These are phyloP conservation scores for Channa maculata DNA, from an alignment of 2,113 vertebrate species.

Conservation along the genomic window DNA sequence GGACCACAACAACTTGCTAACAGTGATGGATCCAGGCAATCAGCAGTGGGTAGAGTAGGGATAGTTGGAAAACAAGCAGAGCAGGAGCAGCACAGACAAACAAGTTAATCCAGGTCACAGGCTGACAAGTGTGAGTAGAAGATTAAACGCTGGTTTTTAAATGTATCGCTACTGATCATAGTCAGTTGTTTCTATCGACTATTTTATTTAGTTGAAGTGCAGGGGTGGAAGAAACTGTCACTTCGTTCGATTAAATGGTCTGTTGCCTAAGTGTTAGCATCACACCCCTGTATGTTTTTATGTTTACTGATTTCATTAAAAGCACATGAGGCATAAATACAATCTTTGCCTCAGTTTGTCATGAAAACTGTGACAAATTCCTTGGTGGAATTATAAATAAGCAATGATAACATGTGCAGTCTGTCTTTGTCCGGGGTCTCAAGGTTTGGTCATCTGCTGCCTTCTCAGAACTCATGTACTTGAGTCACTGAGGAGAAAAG, in stretches of 20 bases:
- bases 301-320: constrained; percentile 21
- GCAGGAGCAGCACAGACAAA: too few relatives aligned
- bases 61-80: too few relatives aligned
- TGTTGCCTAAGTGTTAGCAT: constrained; percentile 17
- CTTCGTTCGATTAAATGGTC: neutral
- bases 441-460: constrained; percentile 28
- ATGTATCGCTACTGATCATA: neutral
- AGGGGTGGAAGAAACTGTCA: constrained; percentile 12
- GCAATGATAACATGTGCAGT: constrained; percentile 22
- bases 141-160: too few relatives aligned
- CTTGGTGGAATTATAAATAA: constrained; percentile 6
- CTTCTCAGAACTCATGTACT: constrained; percentile 28
- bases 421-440: neutral
- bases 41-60: too few relatives aligned
- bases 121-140: too few relatives aligned
- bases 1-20: too few relatives aligned
- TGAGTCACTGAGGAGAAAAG: constrained; percentile 31
- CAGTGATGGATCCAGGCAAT: too few relatives aligned
- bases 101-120: too few relatives aligned
- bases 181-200: neutral
- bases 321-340: constrained; percentile 35
- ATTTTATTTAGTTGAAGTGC: neutral
- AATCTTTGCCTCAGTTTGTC: neutral
- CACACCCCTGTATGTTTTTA: constrained; percentile 33
- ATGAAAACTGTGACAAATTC: constrained; percentile 5